These are phyloP conservation scores for Hippopotamyrus pictus DNA, from an alignment of 2,797 vertebrate genomes.

Conservation along the genomic window DNA sequence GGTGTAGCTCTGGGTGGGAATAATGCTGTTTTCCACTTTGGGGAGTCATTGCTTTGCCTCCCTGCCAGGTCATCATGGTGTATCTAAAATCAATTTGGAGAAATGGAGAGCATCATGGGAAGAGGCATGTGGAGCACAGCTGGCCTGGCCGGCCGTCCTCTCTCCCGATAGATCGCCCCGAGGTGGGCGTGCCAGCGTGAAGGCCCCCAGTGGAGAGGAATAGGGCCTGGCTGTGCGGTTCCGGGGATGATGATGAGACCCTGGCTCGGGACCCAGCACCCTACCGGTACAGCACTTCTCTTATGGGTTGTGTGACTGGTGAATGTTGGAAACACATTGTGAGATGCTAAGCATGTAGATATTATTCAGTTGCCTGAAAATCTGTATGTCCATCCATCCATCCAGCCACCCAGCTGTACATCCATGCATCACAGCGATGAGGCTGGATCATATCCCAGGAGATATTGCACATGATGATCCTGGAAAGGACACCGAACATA, in stretches of 20 bases:
- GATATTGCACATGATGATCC: neutral
- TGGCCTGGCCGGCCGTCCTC: constrained; percentile 58
- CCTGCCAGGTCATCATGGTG: constrained; percentile 76
- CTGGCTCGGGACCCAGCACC: neutral
- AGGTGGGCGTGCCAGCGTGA: neutral
- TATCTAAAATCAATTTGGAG: constrained; percentile 83
- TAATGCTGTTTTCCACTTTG: constrained; percentile 82
- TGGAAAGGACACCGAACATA: neutral
- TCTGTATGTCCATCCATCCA: neutral
- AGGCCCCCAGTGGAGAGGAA: neutral
- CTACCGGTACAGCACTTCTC: neutral
- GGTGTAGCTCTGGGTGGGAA: constrained; percentile 80
- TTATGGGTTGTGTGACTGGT: neutral
- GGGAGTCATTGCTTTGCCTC: constrained; percentile 73
- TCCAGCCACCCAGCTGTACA: neutral
- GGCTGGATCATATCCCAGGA: neutral
- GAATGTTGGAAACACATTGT: neutral
- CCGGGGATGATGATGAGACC: neutral
- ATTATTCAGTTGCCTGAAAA: neutral
- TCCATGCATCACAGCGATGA: neutral
- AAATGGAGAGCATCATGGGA: constrained; percentile 74
- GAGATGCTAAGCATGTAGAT: neutral
- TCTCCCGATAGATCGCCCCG: constrained; percentile 57
- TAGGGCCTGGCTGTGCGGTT: neutral
- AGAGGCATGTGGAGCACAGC: constrained; percentile 58